A percentile compares a stretch with the other conserved stretches of the same genome.
Conservation (phyloP, 2,888 invertebrate genomes). For the Eilema griseolum region DNA sequence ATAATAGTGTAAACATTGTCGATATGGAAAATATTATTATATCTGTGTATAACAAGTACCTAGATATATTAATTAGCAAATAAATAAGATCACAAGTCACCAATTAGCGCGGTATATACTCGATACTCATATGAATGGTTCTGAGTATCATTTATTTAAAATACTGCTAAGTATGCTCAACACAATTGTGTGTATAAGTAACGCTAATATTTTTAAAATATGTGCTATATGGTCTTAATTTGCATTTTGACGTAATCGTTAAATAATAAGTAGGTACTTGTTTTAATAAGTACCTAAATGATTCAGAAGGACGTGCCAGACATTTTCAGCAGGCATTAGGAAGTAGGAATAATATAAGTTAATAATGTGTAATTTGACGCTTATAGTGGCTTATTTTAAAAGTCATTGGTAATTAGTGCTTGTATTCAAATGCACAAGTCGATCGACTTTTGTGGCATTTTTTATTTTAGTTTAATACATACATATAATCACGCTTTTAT, state of each 20-base stretch:
- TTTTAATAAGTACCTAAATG: constrained; percentile 8
- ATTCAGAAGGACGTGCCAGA: background rate
- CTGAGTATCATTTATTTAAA: constrained; percentile 51
- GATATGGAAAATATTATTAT: background rate
- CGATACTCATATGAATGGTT: constrained; percentile 36
- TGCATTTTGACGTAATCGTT: constrained; percentile 44
- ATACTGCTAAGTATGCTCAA: constrained; percentile 45
- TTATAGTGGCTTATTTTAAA: background rate
- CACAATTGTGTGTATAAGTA: constrained; percentile 39
- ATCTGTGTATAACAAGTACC: constrained; percentile 12
- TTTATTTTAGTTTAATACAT: too few species aligned
- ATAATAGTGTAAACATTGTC: background rate
- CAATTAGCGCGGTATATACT: constrained; percentile 19
- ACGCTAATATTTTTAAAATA: constrained; percentile 49
- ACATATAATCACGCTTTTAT: too few species aligned
- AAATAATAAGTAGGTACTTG: background rate
- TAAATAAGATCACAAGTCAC: constrained; percentile 35
- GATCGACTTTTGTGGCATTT: background rate
- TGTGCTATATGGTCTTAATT: constrained; percentile 45
- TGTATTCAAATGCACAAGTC: background rate
- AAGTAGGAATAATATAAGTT: background rate
- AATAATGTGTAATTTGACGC: background rate
- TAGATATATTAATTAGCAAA: constrained; percentile 45
- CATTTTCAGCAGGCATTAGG: background rate
- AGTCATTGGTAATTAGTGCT: background rate